Evolutionary conservation across 1,140 invertebrate species (phyloP).

Genomic region (Panulirus ornatus): DNA sequence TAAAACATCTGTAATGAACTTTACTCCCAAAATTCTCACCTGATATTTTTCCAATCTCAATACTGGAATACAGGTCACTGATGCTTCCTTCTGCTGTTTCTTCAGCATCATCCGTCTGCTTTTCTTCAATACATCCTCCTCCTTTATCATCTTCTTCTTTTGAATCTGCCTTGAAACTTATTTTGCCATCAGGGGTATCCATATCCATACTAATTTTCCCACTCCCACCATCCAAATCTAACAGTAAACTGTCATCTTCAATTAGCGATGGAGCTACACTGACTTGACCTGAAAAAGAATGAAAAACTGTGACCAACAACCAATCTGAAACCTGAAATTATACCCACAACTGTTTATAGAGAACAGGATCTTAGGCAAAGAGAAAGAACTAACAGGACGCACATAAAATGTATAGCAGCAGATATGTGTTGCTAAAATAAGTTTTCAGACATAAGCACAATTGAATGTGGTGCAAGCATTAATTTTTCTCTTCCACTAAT

Average conservation of each 20-base stretch:
- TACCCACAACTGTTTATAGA: too few relatives aligned
- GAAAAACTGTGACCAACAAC: too few relatives aligned
- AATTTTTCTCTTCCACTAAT: too few relatives aligned
- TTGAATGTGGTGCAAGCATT: too few relatives aligned
- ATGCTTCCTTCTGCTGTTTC: conserved; percentile 24
- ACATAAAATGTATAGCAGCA: too few relatives aligned
- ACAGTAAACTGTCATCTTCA: conserved; percentile 73
- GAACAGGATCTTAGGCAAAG: too few relatives aligned
- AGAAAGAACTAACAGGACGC: too few relatives aligned
- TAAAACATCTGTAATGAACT: too few relatives aligned
- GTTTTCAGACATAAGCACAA: too few relatives aligned
- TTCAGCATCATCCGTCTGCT: background rate
- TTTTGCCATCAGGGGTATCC: conserved; percentile 57
- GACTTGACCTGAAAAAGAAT: conserved; percentile 78
- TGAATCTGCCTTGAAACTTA: conserved; percentile 39
- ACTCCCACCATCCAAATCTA: conserved; percentile 75
- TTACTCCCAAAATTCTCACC: conserved; percentile 53
- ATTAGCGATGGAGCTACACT: conserved; percentile 76
- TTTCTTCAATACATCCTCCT: conserved; percentile 1
- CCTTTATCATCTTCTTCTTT: conserved; percentile 31
- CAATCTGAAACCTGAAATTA: too few relatives aligned
- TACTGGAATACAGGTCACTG: conserved; percentile 63
- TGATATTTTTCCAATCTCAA: conserved; percentile 72
- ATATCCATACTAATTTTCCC: conserved; percentile 55
- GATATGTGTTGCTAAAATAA: too few relatives aligned